Base-by-base conservation (phyloP, 2,797 vertebrate species). In the Crenichthys baileyi region DNA sequence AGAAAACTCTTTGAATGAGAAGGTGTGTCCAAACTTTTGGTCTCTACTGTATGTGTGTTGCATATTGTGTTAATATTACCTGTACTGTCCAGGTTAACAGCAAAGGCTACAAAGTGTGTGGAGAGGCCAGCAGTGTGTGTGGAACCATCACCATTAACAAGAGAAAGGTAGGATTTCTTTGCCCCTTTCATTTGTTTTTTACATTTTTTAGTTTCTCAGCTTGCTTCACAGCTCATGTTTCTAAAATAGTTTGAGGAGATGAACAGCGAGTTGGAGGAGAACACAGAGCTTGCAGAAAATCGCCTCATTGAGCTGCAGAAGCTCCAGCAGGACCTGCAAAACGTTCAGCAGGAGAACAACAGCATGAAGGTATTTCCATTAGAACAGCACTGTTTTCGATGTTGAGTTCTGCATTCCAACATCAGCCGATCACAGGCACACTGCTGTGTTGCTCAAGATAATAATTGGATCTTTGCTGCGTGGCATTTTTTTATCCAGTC, bases 21-120 rank as follows among this genome's bases (percentile, higher is more conserved):
- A n/a, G n/a, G n/a, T n/a, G n/a, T n/a, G n/a, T n/a, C n/a, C n/a
- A n/a, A n/a, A n/a, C n/a, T n/a, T n/a, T n/a, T n/a, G n/a, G n/a
- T n/a, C n/a, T n/a, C n/a, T n/a, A n/a, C n/a, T n/a, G n/a, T n/a
- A 15, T 79, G 41, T 46, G 2, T 48, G 31, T 20, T 46, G 2
- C 72, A 22, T 11, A 46, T 3, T 51, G 44, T 72, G 79, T 4
- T 79, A 24, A 79, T 41, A 24, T 75, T 70, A 5, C 20, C 1
- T 80, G 22, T 81, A 31, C 50, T 44, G 75, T 72, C 0, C 89
- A 99, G 98, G 97, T 99, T 29, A 99, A 99, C 93, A 99, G 98
- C 15, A 99, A 98, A 96, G 98, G 98, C 50, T 99, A 99, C 81
- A 98, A 99, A 78, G 98, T 99, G 3, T 99, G 98, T 73, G 98